Conservation (phyloP, 1,140 invertebrate genomes). For the Apis florea region DNA sequence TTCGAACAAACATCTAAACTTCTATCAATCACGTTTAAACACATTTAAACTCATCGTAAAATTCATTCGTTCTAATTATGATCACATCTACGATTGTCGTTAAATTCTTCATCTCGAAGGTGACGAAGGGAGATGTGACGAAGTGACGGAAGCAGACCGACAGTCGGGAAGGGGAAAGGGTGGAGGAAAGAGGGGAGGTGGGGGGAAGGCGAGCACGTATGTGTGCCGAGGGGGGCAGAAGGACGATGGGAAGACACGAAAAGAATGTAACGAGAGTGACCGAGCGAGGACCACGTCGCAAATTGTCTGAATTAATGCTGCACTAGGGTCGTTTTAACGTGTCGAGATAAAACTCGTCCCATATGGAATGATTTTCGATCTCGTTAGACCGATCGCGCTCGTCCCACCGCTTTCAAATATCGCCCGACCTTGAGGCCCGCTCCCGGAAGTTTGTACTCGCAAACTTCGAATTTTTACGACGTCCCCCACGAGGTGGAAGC, state of each 20-base stretch:
- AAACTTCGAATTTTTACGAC: neutral
- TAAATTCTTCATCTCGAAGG: too few species aligned
- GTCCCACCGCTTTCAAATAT: neutral
- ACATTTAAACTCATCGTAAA: too few species aligned
- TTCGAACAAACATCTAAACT: too few species aligned
- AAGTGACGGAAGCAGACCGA: constrained; percentile 6
- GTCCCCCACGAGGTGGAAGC: neutral
- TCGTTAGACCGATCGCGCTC: neutral
- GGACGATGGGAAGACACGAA: constrained; percentile 35
- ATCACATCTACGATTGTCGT: too few species aligned
- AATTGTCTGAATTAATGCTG: constrained; percentile 76
- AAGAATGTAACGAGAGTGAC: constrained; percentile 45
- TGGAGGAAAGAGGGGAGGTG: neutral
- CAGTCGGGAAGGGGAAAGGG: neutral
- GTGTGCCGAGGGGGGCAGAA: neutral
- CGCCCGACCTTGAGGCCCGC: neutral
- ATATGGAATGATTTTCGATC: neutral
- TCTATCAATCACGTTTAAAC: too few species aligned
- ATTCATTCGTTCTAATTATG: too few species aligned
- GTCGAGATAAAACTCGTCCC: constrained; percentile 69
- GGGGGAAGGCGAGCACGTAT: neutral
- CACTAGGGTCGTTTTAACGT: constrained; percentile 70
- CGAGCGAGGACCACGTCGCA: constrained; percentile 65
- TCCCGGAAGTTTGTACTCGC: neutral
- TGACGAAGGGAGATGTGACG: neutral